Evolutionary conservation across 2,888 invertebrate genomes (phyloP).

Genomic region (Rosalia funebris): DNA sequence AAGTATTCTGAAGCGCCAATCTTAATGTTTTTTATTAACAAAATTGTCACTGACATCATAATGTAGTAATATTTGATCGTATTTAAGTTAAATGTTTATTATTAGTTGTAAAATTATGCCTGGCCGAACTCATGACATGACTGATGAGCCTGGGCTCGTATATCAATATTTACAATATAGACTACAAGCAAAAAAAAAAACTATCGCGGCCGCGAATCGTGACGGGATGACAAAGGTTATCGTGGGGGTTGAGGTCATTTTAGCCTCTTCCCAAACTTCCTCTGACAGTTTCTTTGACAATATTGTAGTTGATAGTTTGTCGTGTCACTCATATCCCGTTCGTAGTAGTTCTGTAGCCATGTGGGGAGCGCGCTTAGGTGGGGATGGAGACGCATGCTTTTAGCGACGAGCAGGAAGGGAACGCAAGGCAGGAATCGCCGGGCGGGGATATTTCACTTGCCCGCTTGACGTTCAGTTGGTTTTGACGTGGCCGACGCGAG

Average conservation of each 20-base stretch:
- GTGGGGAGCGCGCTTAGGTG: conserved; percentile 48
- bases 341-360: conserved; percentile 47
- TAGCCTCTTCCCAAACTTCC: conserved; percentile 40
- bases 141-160: no score
- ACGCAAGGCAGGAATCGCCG: conserved; percentile 50
- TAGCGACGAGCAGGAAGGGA: conserved; percentile 52
- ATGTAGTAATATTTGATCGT: no score
- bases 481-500: conserved; percentile 35
- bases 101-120: no score
- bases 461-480: conserved; percentile 50
- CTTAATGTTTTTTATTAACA: no score
- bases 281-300: conserved; percentile 55
- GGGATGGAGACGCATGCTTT: conserved; percentile 57
- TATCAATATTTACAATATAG: no score
- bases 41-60: no score
- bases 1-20: no score
- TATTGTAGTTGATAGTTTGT: conserved; percentile 53
- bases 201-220: conserved; percentile 16
- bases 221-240: conserved; percentile 50
- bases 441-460: conserved; percentile 50
- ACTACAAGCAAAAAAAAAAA: conserved; percentile 9
- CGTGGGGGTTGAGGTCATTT: conserved; percentile 59
- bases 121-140: no score
- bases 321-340: background rate
- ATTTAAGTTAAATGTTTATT: no score